Evolutionary conservation across 1,140 invertebrate species (phyloP), one percentile per base, ranked within the genome.

Genomic region (Himalopsyche phryganea): DNA sequence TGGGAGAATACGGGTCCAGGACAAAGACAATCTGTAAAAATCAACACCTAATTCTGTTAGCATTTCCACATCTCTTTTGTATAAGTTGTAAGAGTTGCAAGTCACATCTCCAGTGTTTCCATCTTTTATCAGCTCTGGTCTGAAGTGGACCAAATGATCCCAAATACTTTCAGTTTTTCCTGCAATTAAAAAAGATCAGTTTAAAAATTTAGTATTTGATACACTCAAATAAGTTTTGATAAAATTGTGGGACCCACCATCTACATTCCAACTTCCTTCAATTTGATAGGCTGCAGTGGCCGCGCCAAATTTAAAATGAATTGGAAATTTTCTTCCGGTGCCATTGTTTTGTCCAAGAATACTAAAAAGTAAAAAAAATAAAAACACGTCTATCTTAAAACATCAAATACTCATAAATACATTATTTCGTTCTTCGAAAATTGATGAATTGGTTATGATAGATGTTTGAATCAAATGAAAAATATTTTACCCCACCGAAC

Each of bases 61-160:
- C 42, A 82, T 61, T 44, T 69, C 50, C 0, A 86, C 72, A 68
- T 87, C 85, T 49, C 80, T 73, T 50, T 75, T 66, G 63, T 78
- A 81, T 41, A 78, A 69, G 58, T 84, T 66, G 65, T 84, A 86
- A 17, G 81, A 83, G 68, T 85, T 76, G 64, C 77, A 80, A 2
- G 83, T 80, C n/a, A 83, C 65, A 66, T 85, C 80, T 2, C 80
- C 83, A 53, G 44, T 50, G 18, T 17, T 50, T 13, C 69, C 63
- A 54, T 78, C 72, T 1, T 47, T 54, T n/a, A 80, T 67, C 4
- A 65, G 68, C 18, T 69, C 58, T 44, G 55, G 23, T 28, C 23
- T 58, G 50, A 6, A 65, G 54, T 78, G 74, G 3, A 67, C 67
- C 36, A 73, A 74, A 11, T 65, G 68, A 65, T 83, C 81, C 79